Conservation (phyloP, 2,888 invertebrate species). For the Thysanoteuthis rhombus region DNA sequence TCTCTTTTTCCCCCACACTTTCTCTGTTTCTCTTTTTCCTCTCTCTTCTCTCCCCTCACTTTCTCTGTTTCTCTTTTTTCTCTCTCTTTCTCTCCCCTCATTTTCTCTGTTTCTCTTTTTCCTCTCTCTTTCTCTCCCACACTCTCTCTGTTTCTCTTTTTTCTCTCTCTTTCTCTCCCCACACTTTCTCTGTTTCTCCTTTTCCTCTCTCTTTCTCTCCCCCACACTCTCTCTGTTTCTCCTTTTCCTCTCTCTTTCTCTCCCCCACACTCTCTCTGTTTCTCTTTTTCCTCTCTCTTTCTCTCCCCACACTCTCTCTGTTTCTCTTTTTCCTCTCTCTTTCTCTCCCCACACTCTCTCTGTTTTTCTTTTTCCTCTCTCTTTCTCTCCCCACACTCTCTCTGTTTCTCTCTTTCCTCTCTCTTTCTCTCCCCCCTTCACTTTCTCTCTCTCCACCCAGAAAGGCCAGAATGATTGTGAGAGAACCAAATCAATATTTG, state of each 20-base stretch:
- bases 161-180: not conserved
- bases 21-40: too few species aligned
- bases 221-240: accelerated
- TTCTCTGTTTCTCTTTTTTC: too few species aligned
- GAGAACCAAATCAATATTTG: too few species aligned
- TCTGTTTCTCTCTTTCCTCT: not conserved
- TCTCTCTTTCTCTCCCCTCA: too few species aligned
- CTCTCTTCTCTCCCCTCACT: too few species aligned
- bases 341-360: not conserved
- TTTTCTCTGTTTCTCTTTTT: too few species aligned
- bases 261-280: not conserved
- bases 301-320: not conserved
- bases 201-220: not conserved
- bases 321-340: not conserved
- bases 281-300: not conserved
- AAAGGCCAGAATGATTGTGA: too few species aligned
- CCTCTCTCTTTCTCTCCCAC: too few species aligned
- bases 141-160: not conserved
- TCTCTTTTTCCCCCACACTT: too few species aligned
- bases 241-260: not conserved
- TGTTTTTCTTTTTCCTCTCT: not conserved
- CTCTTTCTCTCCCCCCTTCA: not conserved
- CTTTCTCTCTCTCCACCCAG: not conserved
- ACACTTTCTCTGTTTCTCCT: not conserved
- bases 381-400: not conserved